Base-by-base conservation (phyloP, 1,140 invertebrate species). In the Paralvinella palmiformis region DNA sequence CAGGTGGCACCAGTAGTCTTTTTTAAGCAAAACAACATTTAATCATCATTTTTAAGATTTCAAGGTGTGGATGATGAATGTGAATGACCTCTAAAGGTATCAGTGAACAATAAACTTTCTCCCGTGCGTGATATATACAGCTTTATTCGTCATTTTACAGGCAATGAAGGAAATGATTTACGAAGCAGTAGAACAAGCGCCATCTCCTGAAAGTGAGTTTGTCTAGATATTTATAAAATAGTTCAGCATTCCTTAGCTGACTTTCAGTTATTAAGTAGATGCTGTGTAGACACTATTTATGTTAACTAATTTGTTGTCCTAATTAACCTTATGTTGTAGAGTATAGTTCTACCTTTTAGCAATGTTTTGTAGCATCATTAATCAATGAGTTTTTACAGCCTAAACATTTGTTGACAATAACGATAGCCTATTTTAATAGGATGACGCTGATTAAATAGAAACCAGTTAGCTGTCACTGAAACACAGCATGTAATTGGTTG, bases 81-180 rank as follows among this genome's bases (percentile, higher is more conserved):
- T 41, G 10, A 41, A 41, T 41, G 37, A 41, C 10, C 10, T 41
- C 37, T 41, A 10, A 10, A 41, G 37, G n/a, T 10, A n/a, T 41
- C n/a, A 41, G 37, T 10, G 37, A 41, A 41, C n/a, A n/a, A 10
- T 41, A 41, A 41, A 10, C 13, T 13, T 7, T 15, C 15, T 27
- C 32, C 15, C 15, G 24, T 64, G 27, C 6, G 1, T 37, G 32
- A 64, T 3, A 41, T 53, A 32, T 32, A 32, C 35, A 20, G 20
- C n/a, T 32, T 52, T 24, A 10, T 67, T 52, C n/a, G 5, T 48
- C 20, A 10, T 44, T 63, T 72, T 68, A 22, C 64, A 80, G 78
- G 45, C 64, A 10, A 74, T 79, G 74, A 80, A 80, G 48, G 73
- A 75, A 32, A 72, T 79, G 73, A 60, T 80, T 29, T 79, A 79